Evolutionary conservation across 2,888 invertebrate species (phyloP).

Genomic region (Herminia tarsipennalis): DNA sequence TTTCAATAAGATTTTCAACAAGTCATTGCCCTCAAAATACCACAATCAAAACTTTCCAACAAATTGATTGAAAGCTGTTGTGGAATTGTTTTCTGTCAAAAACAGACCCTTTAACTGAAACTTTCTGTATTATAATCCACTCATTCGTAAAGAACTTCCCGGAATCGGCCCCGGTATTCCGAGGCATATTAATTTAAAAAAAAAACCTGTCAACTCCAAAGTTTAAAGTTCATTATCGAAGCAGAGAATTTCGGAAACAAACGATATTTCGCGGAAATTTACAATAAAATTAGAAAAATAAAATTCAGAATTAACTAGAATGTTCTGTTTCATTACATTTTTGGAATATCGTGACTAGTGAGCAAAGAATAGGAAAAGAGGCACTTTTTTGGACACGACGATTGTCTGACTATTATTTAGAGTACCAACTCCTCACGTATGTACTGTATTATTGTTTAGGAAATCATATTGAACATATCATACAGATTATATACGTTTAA

Average conservation of each 20-base stretch:
- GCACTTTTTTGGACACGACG: too few relatives aligned
- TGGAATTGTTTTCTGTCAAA: neutral
- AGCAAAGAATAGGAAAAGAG: too few relatives aligned
- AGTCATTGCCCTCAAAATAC: too few relatives aligned
- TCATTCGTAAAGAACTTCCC: neutral
- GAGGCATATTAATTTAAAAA: neutral
- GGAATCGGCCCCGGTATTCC: neutral
- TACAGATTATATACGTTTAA: too few relatives aligned
- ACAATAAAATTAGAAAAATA: neutral
- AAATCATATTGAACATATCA: too few relatives aligned
- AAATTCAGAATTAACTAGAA: neutral
- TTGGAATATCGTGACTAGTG: too few relatives aligned
- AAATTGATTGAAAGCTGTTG: neutral
- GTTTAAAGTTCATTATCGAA: neutral
- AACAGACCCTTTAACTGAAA: neutral
- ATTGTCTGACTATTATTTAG: too few relatives aligned
- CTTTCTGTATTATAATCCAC: neutral
- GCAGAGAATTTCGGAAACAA: neutral
- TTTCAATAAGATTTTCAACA: too few relatives aligned
- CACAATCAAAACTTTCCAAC: neutral
- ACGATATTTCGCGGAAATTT: neutral
- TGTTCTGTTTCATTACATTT: neutral
- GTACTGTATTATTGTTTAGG: too few relatives aligned
- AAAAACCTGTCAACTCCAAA: neutral
- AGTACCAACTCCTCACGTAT: too few relatives aligned